Percentiles rank a stretch among this genome's conserved stretches.
Evolutionary conservation across 2,888 invertebrate genomes (phyloP).

Genomic region (Linnaemya vulpina): DNA sequence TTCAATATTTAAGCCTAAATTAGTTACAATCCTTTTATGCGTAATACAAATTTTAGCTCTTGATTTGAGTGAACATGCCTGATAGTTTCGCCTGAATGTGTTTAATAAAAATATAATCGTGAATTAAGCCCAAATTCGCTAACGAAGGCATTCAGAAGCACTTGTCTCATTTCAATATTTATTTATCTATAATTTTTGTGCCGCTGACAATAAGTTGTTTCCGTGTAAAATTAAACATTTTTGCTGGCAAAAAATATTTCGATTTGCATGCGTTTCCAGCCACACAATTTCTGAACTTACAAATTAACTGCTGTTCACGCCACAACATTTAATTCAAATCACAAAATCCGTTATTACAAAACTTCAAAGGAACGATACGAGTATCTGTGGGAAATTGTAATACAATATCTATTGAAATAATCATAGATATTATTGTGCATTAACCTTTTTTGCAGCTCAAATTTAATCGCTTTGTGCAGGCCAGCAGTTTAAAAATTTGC

Average conservation of each 20-base stretch:
- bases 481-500: constrained; percentile 18
- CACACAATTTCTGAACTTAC: background rate
- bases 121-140: too few relatives aligned
- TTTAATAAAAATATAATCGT: too few relatives aligned
- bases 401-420: background rate
- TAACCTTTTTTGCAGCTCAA: background rate
- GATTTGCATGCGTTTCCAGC: too few relatives aligned
- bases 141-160: too few relatives aligned
- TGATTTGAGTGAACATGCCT: too few relatives aligned
- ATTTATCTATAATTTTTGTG: background rate
- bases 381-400: background rate
- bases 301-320: background rate
- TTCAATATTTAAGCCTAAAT: too few relatives aligned
- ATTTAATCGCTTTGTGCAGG: background rate
- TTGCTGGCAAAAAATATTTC: too few relatives aligned
- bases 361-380: background rate
- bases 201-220: background rate
- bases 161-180: too few relatives aligned
- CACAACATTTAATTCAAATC: background rate
- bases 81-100: too few relatives aligned
- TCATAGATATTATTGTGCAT: background rate
- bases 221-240: background rate
- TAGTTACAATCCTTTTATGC: too few relatives aligned
- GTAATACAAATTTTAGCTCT: too few relatives aligned
- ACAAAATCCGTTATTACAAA: background rate